A percentile compares a stretch with the other conserved stretches of the same genome.
Conservation (phyloP, 1,140 invertebrate species). For the Dinoponera quadriceps region DNA sequence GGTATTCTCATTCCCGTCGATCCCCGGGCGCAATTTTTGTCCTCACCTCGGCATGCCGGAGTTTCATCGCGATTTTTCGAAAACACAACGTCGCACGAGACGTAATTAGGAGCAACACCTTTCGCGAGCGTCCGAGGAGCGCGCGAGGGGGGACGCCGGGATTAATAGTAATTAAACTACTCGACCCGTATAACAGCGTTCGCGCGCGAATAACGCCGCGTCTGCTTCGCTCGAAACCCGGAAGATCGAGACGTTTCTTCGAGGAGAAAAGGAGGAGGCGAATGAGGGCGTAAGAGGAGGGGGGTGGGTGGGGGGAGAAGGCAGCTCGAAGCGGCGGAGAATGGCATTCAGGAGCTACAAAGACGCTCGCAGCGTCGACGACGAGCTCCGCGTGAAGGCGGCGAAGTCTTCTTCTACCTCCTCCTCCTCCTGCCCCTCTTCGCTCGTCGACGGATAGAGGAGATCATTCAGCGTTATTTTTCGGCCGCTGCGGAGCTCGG, state of each 20-base stretch:
- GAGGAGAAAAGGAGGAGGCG: background rate
- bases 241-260: slow-evolving; percentile 30
- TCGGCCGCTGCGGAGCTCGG: slow-evolving; percentile 32
- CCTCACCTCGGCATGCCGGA: no score
- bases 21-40: no score
- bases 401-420: no score
- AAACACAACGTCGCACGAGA: background rate
- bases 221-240: slow-evolving; percentile 7
- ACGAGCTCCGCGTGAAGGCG: background rate
- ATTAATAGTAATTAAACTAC: slow-evolving; percentile 54
- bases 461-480: slow-evolving; percentile 40
- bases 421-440: no score
- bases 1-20: no score
- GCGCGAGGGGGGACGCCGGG: slow-evolving; percentile 12
- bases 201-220: slow-evolving; percentile 21
- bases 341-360: slow-evolving; percentile 25
- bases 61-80: background rate
- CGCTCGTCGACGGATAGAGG: slow-evolving; percentile 12
- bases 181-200: slow-evolving; percentile 20
- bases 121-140: background rate
- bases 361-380: slow-evolving; percentile 6
- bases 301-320: no score
- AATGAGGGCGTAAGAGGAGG: no score
- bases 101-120: slow-evolving; percentile 3
- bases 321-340: background rate